Percentiles rank a stretch among this genome's conserved stretches.
Evolutionary conservation across 2,797 vertebrate genomes (phyloP).

Genomic region (Macroramphosus scolopax): DNA sequence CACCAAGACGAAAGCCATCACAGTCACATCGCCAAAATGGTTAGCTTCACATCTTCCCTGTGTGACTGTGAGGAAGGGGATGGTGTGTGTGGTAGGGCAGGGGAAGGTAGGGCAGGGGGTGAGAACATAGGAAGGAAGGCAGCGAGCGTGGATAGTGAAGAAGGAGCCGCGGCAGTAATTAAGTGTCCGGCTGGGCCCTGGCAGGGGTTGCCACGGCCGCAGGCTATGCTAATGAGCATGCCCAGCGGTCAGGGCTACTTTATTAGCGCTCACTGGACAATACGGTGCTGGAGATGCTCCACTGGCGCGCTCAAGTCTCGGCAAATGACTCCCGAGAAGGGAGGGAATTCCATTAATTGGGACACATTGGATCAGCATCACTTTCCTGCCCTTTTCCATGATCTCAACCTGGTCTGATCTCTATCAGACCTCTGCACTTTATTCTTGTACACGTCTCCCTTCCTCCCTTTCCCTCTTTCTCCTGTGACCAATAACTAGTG

Average conservation of each 20-base stretch:
- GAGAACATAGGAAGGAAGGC: conserved; percentile 57
- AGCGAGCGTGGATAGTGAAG: conserved; percentile 52
- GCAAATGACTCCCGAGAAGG: conserved; percentile 73
- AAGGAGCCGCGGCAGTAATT: conserved; percentile 74
- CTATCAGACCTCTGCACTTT: conserved; percentile 15
- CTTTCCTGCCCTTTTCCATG: conserved; percentile 48
- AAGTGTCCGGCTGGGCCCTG: conserved; percentile 78
- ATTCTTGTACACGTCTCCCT: conserved; percentile 2
- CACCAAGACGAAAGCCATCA: conserved; percentile 40
- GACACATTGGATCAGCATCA: conserved; percentile 60
- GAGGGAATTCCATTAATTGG: conserved; percentile 80
- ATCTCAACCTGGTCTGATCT: conserved; percentile 49
- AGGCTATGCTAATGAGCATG: conserved; percentile 81
- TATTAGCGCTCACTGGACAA: conserved; percentile 77
- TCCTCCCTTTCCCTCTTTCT: conserved; percentile 7
- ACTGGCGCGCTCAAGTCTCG: conserved; percentile 60
- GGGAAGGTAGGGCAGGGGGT: conserved; percentile 55
- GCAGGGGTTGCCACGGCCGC: conserved; percentile 73
- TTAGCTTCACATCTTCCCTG: conserved; percentile 38
- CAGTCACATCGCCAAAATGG: conserved; percentile 49
- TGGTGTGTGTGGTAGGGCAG: conserved; percentile 16
- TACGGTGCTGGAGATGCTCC: conserved; percentile 73
- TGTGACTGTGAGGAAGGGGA: conserved; percentile 6
- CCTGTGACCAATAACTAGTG: conserved; percentile 10
- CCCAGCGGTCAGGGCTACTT: conserved; percentile 74